A percentile compares a stretch with the other conserved stretches of the same genome.
Evolutionary conservation across 2,113 vertebrate species (phyloP).

Genomic region (Anser brachyrhynchus): DNA sequence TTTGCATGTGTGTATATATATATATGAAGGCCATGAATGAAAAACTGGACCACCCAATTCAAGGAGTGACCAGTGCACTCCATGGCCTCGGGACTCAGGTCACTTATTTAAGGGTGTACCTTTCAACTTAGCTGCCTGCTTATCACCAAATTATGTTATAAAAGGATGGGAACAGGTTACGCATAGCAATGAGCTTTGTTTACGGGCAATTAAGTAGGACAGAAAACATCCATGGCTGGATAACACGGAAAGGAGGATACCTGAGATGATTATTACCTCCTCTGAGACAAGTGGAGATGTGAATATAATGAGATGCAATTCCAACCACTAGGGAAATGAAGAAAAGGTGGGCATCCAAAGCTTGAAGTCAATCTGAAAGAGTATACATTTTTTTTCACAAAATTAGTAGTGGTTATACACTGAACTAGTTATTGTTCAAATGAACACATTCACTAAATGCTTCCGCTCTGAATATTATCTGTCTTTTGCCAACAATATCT

Average conservation of each 20-base stretch:
- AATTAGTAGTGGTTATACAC: not conserved
- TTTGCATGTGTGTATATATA: too few relatives aligned
- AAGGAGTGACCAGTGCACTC: not conserved
- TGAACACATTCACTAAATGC: not conserved
- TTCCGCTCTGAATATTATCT: not conserved
- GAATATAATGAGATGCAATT: not conserved
- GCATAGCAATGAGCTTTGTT: not conserved
- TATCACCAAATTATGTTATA: not conserved
- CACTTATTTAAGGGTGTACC: not conserved
- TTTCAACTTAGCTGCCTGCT: not conserved
- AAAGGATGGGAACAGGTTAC: not conserved
- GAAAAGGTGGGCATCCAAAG: not conserved
- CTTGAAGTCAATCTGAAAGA: not conserved
- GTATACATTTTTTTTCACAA: not conserved
- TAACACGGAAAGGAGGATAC: not conserved
- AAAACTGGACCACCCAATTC: not conserved
- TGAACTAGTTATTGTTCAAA: not conserved
- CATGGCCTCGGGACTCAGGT: not conserved
- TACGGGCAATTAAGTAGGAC: not conserved
- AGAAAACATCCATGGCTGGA: not conserved
- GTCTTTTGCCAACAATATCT: not conserved
- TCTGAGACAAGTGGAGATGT: not conserved
- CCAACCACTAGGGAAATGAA: not conserved
- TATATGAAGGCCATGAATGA: not conserved
- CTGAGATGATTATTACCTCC: not conserved